Evolutionary conservation across 2,797 vertebrate genomes (phyloP), one percentile per base, ranked within the genome.

Genomic region (Poeciliopsis turneri): DNA sequence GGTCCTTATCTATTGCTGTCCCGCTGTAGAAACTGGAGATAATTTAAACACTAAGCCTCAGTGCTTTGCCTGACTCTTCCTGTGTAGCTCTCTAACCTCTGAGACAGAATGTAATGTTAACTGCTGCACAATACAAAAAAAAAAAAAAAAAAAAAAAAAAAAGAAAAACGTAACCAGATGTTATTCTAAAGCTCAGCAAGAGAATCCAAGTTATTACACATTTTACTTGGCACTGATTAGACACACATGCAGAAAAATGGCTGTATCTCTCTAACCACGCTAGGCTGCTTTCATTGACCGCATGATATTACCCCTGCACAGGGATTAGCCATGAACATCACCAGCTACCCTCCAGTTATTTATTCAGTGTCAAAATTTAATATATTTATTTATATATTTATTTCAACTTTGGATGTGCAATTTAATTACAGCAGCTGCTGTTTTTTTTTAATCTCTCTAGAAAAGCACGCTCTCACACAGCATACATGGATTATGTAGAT

Each of bases 331-430:
- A 59, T 49, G 64, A 75, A 84, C 66, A 83, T 81, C 82, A 70
- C 76, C 79, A 74, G 70, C 71, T 39, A 49, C 84, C 74, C 78
- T 89, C 79, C 87, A 74, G 72, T 86, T 94, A 94, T 95, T 94
- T 95, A 95, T 94, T 87, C 46, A 85, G 83, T 81, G 47, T 88
- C 80, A 77, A 41, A 86, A 87, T 86, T 78, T 90, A 86, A 92
- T 92, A 86, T 94, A 95, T 95, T 94, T 95, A 95, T 95, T 94
- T 94, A 94, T 92, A 80, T 95, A 95, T 96, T 95, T 95, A 96
- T 95, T 95, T 94, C 66, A 80, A 78, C 79, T 75, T 79, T 83
- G 84, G 82, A 86, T 88, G 88, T 94, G 87, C 89, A 88, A 86
- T 87, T 84, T 66, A 88, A 84, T 80, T 74, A 80, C 10, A 82